These are phyloP conservation scores for Galerucella pusilla DNA, from an alignment of 2,888 invertebrate genomes.

Conservation along the genomic window DNA sequence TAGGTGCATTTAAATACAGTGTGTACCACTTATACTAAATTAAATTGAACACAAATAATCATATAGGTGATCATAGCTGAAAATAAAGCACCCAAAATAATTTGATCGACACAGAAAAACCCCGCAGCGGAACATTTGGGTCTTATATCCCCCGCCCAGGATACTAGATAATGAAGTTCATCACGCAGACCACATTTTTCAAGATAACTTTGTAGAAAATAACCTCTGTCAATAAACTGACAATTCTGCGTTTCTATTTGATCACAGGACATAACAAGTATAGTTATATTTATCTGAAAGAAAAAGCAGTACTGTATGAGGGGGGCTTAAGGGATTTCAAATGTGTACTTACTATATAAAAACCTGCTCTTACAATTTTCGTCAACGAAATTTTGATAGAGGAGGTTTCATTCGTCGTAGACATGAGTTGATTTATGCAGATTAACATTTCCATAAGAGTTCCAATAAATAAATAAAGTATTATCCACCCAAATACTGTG, in stretches of 20 bases:
- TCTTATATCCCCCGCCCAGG: background rate
- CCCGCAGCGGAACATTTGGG: constrained; percentile 25
- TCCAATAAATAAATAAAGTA: background rate
- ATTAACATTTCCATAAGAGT: background rate
- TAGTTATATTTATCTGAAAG: constrained; percentile 15
- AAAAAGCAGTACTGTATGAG: background rate
- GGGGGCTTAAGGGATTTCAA: too few relatives aligned
- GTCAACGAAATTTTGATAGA: background rate
- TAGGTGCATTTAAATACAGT: background rate
- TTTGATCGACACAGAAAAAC: constrained; percentile 21
- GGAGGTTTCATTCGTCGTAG: too few relatives aligned
- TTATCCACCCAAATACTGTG: background rate
- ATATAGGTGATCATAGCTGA: constrained; percentile 25
- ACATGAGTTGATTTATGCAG: background rate
- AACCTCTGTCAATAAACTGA: background rate
- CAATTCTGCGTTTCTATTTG: background rate
- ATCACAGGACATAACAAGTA: constrained; percentile 23
- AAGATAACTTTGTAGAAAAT: constrained; percentile 10
- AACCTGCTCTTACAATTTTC: background rate
- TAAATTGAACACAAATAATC: constrained; percentile 28
- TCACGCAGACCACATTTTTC: background rate
- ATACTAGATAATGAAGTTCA: constrained; percentile 18
- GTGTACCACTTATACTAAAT: background rate
- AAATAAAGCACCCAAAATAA: constrained; percentile 18
- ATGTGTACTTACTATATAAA: constrained; percentile 9